These are phyloP conservation scores for Choloepus hoffmanni DNA, from an alignment of 2,113 vertebrate species.

Conservation along the genomic window DNA sequence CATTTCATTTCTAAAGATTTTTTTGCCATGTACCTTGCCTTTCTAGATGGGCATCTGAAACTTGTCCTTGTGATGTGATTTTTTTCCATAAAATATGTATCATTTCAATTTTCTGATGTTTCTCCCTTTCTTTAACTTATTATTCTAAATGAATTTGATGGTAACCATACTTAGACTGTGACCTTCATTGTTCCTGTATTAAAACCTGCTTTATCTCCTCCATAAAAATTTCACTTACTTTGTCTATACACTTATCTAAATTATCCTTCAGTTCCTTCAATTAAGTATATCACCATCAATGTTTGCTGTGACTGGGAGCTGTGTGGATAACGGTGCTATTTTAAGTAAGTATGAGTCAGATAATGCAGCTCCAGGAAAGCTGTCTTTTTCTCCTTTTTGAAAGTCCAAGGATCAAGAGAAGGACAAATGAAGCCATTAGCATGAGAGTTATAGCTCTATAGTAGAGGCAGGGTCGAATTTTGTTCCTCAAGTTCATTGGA, in stretches of 20 bases:
- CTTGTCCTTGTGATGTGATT: neutral
- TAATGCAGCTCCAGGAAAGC: neutral
- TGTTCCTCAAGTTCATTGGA: neutral
- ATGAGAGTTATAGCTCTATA: neutral
- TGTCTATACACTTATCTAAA: conserved; percentile 76
- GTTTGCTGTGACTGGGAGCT: conserved; percentile 62
- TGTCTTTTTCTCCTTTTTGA: conserved; percentile 42
- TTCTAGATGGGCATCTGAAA: neutral
- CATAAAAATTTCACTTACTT: conserved; percentile 68
- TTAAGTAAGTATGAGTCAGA: conserved; percentile 69
- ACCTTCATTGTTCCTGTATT: conserved; percentile 60
- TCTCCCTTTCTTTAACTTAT: neutral
- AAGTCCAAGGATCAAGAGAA: conserved; percentile 60
- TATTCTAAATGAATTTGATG: conserved; percentile 20
- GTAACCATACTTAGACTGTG: conserved; percentile 1
- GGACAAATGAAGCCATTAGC: conserved; percentile 32
- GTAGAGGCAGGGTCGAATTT: neutral
- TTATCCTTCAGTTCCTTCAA: conserved; percentile 57
- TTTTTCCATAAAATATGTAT: conserved; percentile 21
- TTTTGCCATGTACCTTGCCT: neutral
- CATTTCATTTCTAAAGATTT: conserved; percentile 17
- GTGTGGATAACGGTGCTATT: conserved; percentile 60
- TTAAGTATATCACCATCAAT: conserved; percentile 64
- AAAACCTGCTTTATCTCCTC: conserved; percentile 43
- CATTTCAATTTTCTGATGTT: neutral